Evolutionary conservation across 1,140 invertebrate genomes (phyloP), one percentile per base, ranked within the genome.

Genomic region (Hylyphantes graminicola): DNA sequence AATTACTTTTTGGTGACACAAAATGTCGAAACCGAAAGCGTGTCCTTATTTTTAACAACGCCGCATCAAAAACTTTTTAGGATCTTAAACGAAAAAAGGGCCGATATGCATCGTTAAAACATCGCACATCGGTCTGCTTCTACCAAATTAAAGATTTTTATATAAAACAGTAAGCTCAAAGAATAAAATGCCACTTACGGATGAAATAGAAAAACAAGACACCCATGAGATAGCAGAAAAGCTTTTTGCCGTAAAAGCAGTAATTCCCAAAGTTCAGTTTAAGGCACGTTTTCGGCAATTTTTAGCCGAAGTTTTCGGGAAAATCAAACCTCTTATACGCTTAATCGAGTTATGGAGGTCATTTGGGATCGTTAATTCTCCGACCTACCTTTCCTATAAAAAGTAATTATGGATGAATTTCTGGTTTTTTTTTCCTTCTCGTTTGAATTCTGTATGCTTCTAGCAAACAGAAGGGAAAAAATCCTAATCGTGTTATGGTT

Each of bases 311-410:
- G 68, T 70, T 35, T 35, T 70, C 68, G 68, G 68, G 51, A 70
- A 70, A 70, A 70, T 70, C 68, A 70, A 53, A 70, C 68, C 54
- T 70, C 11, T 15, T 15, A 53, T 70, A 53, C 48, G 68, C 12
- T 53, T 74, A 74, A 74, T 74, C 72, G 55, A 59, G 59, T 76
- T 76, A 64, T 76, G 57, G 59, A 50, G 50, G 59, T 51, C 35
- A 61, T 76, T 76, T 50, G 74, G 74, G 74, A 64, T 76, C 59
- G 51, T 76, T 76, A 76, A 35, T 76, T n/a, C 19, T 35, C 35
- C 64, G 55, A 76, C 74, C 74, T 63, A 53, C 7, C 15, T 54
- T 54, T 35, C 35, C 35, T 51, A 76, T 63, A 76, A 61, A 64
- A 64, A 76, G 74, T 76, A 76, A 76, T 76, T 76, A 76, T 12